Evolutionary conservation across 2,113 vertebrate genomes (phyloP).

Genomic region (Recurvirostra avosetta): DNA sequence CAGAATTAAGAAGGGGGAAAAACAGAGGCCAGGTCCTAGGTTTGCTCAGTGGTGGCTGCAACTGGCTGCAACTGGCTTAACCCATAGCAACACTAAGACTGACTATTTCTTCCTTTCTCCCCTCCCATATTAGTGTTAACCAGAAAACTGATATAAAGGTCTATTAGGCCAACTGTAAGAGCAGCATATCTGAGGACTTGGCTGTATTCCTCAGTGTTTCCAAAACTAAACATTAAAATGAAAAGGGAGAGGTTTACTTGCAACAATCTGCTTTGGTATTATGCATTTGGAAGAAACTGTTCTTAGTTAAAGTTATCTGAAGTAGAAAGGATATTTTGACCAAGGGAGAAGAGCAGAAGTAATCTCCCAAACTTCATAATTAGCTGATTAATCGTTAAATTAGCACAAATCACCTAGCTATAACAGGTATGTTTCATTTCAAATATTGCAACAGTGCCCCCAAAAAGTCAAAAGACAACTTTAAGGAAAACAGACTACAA

Average conservation of each 20-base stretch:
- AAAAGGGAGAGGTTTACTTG: background rate
- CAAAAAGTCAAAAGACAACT: background rate
- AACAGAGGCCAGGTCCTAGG: background rate
- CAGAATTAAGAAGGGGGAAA: background rate
- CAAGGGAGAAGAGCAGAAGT: background rate
- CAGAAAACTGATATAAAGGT: background rate
- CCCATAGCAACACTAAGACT: background rate
- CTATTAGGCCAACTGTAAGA: background rate
- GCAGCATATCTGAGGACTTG: background rate
- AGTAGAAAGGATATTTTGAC: background rate
- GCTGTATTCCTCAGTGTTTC: background rate
- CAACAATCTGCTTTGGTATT: background rate
- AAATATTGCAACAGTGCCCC: background rate
- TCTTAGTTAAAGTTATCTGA: background rate
- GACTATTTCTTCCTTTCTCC: background rate
- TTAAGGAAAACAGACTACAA: background rate
- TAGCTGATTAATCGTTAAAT: background rate
- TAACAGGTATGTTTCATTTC: background rate
- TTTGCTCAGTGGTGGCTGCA: background rate
- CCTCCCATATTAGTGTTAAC: background rate
- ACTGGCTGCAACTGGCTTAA: background rate
- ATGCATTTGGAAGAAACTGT: fast-evolving
- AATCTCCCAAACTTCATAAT: background rate
- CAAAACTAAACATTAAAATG: background rate
- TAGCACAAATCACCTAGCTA: background rate